A percentile compares a stretch with the other conserved stretches of the same genome.
Evolutionary conservation across 2,113 vertebrate genomes (phyloP).

Genomic region (Tetrax tetrax): DNA sequence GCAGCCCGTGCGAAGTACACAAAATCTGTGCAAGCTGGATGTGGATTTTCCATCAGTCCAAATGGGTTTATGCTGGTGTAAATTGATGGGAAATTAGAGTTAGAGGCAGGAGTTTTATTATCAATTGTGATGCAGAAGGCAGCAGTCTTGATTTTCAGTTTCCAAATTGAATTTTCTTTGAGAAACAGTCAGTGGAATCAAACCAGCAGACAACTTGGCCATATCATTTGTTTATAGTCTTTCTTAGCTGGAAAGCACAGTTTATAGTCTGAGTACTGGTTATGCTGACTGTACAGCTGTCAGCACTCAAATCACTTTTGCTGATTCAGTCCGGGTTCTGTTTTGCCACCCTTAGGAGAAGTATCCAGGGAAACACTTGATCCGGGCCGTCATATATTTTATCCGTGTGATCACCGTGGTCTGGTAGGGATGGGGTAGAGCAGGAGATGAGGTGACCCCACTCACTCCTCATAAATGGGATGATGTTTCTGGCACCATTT

Average conservation of each 20-base stretch:
- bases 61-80: not conserved
- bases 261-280: not conserved
- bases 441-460: not conserved
- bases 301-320: not conserved
- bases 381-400: not conserved
- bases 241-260: not conserved
- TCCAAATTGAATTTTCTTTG: not conserved
- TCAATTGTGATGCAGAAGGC: not conserved
- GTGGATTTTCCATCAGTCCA: not conserved
- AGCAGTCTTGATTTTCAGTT: not conserved
- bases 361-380: not conserved
- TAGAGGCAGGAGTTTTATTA: not conserved
- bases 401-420: not conserved
- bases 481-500: not conserved
- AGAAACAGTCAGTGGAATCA: not conserved
- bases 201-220: not conserved
- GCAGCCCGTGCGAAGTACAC: not conserved
- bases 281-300: not conserved
- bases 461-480: not conserved
- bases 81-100: not conserved
- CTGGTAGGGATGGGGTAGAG: not conserved
- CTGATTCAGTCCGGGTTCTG: not conserved
- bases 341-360: not conserved
- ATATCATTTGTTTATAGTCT: not conserved
- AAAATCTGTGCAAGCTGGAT: not conserved